Base-by-base conservation (phyloP, 1,140 invertebrate species). In the Scaptomyza graminum region DNA sequence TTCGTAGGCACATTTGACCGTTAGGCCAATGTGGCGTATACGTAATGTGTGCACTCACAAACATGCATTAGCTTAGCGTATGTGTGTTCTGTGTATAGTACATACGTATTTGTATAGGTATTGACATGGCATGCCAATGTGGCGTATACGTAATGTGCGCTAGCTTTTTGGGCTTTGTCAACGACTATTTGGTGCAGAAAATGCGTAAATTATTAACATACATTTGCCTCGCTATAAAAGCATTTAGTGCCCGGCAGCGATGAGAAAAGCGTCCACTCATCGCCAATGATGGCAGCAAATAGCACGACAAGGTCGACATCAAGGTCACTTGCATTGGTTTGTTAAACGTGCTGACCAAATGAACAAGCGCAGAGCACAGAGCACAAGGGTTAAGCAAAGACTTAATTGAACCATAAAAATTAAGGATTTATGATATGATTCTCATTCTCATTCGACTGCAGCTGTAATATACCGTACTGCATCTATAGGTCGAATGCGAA, bases 321-420 rank as follows among this genome's bases (percentile, higher is more conserved):
- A 88, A 88, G 83, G 82, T 76, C 82, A 64, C 59, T 31, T 31
- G 51, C 59, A 49, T 44, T 34, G 49, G 47, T 44, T 50, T 39
- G 18, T 37, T 25, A 15, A 34, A 43, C 44, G 34, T 37, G 54
- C 55, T 54, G 63, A 28, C 28, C 64, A 50, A 61, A 67, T 67
- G 49, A 22, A 15, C 56, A 60, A 31, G 6, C 28, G n/a, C n/a
- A n/a, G 31, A 15, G 28, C 37, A 50, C n/a, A n/a, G n/a, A 15
- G 18, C 12, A 15, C 12, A 6, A 18, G 43, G 55, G n/a, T 31
- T 31, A 7, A 44, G 3, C 28, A 31, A 25, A 51, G 44, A 55
- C 66, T 78, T 82, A 87, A 87, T 87, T 78, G 88, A 88, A 76
- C 63, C 79, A 88, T 87, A 71, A 76, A 87, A 88, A 87, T 87